Conservation (phyloP, 1,140 invertebrate species). For the Drosophila subpulchrella region DNA sequence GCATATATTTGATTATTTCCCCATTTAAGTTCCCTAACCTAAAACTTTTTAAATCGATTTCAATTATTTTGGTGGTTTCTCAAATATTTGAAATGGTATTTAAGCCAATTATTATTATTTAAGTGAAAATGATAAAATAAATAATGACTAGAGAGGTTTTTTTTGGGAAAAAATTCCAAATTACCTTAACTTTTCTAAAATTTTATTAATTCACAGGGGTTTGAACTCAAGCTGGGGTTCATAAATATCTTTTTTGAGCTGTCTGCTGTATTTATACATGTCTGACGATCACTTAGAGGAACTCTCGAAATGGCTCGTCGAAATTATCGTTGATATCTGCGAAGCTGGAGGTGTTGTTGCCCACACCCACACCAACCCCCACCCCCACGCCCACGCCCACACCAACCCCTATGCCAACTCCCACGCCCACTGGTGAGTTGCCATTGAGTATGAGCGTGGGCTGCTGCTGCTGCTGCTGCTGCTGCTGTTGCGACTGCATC, state of each 20-base stretch:
- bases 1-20: too few species aligned
- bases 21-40: too few species aligned
- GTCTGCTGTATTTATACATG: constrained; percentile 6
- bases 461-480: constrained; percentile 35
- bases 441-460: constrained; percentile 73
- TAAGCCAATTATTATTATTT: too few species aligned
- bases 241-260: constrained; percentile 3
- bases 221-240: neutral
- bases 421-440: constrained; percentile 35
- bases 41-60: too few species aligned
- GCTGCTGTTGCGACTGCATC: constrained; percentile 49
- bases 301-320: constrained; percentile 80
- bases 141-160: too few species aligned
- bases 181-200: neutral
- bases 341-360: constrained; percentile 42
- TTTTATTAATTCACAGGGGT: neutral
- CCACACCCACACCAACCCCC: constrained; percentile 22
- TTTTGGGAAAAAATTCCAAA: too few species aligned
- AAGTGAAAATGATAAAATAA: too few species aligned
- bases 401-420: constrained; percentile 32
- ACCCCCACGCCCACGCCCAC: constrained; percentile 44
- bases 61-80: too few species aligned
- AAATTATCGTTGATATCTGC: constrained; percentile 79
- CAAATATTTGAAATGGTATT: too few species aligned
- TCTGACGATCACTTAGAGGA: constrained; percentile 53